Percentiles rank a stretch among this genome's conserved stretches.
These are phyloP conservation scores for Gadus chalcogrammus DNA, from an alignment of 2,113 vertebrate species.

Conservation along the genomic window DNA sequence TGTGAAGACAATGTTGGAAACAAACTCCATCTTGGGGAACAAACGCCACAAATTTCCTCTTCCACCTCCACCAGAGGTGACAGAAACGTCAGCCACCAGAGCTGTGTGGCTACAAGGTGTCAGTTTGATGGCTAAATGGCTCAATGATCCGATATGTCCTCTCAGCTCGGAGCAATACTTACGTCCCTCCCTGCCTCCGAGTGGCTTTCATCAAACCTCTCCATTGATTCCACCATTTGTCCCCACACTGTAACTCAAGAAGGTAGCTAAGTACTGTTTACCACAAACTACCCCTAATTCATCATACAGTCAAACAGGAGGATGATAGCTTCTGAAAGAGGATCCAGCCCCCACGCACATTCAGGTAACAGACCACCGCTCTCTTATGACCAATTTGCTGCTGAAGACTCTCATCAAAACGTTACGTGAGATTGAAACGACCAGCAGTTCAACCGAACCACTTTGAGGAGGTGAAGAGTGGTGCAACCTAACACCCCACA, in stretches of 20 bases:
- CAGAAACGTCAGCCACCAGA: conserved; percentile 6
- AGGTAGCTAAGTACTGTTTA: conserved; percentile 60
- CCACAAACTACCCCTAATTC: conserved; percentile 74
- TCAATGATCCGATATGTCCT: conserved; percentile 57
- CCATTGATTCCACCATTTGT: conserved; percentile 55
- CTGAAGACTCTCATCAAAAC: conserved; percentile 57
- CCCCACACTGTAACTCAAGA: conserved; percentile 67
- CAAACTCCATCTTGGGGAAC: too few relatives aligned
- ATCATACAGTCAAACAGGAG: conserved; percentile 72
- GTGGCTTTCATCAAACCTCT: conserved; percentile 49
- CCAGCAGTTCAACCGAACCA: conserved; percentile 31
- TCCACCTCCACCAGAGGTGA: conserved; percentile 19
- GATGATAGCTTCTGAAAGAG: conserved; percentile 71
- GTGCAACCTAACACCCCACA: conserved; percentile 11
- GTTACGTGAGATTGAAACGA: conserved; percentile 47
- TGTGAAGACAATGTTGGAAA: too few relatives aligned
- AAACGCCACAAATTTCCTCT: too few relatives aligned
- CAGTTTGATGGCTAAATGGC: conserved; percentile 71
- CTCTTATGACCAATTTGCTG: conserved; percentile 41
- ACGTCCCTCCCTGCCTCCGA: conserved; percentile 31
- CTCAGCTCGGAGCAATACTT: conserved; percentile 46
- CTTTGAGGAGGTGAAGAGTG: conserved; percentile 35
- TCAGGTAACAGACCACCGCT: conserved; percentile 42
- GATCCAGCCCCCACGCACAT: conserved; percentile 36
- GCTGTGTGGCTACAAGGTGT: conserved; percentile 51